Evolutionary conservation across 2,113 vertebrate genomes (phyloP), one percentile per base, ranked within the genome.

Genomic region (Larimichthys polyactis): DNA sequence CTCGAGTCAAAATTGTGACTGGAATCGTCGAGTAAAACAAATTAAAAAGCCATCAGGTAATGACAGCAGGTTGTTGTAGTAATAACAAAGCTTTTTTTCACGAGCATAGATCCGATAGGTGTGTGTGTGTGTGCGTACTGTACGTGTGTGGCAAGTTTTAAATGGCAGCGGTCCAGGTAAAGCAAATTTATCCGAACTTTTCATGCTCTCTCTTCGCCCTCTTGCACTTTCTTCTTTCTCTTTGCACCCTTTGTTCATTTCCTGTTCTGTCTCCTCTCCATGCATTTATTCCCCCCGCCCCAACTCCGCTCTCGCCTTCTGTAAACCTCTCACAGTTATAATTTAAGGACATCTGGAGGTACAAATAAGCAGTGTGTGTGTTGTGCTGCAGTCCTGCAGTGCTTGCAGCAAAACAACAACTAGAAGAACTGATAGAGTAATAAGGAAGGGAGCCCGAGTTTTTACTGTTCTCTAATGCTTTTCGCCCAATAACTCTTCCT

Each of bases 21-120:
- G 55, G 72, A 81, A 85, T 81, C 44, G 32, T 49, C 36, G 3
- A 67, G 71, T 69, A 62, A 80, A 87, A 86, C 80, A 86, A 90
- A 92, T 88, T 87, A 86, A 88, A 93, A 87, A 84, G 73, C 29
- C 69, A 71, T 87, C 82, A 80, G 67, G 80, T 78, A 83, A 85
- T 57, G 75, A 77, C 77, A 48, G 73, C 67, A 55, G 76, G 75
- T 81, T 79, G 59, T 80, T 78, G 67, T 43, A 55, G 78, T 76
- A 74, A 87, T 90, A 87, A 89, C 68, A 84, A 80, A 84, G 82
- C 70, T 68, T 87, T 85, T 36, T 76, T 69, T 27, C 68, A 57
- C 27, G 27, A 9, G 65, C 20, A 44, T 54, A 54, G 27, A 32
- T 83, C 60, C 20, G 4, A 32, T 17, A 19, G 69, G 24, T 77